These are phyloP conservation scores for Gnatocerus cornutus DNA, from an alignment of 2,888 invertebrate species.

Conservation along the genomic window DNA sequence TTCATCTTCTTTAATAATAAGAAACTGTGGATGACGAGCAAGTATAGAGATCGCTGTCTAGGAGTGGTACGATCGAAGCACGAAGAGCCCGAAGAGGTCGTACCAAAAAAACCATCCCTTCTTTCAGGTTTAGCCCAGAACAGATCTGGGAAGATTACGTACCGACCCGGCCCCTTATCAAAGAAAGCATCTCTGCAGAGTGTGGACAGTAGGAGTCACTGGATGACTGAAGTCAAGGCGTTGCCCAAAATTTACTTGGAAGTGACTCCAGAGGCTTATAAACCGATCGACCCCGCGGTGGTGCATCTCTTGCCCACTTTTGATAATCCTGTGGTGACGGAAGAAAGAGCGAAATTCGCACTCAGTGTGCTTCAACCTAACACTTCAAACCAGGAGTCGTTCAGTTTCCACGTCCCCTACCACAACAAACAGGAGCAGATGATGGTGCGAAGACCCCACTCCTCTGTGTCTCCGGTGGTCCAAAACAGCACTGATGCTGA, in stretches of 20 bases:
- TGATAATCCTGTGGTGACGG: constrained; percentile 70
- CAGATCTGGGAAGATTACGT: constrained; percentile 64
- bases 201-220: constrained; percentile 70
- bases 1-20: constrained; percentile 57
- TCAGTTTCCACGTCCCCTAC: constrained; percentile 76
- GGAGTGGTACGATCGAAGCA: constrained; percentile 44
- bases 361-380: constrained; percentile 71
- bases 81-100: neutral
- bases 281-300: constrained; percentile 70
- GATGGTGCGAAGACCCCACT: constrained; percentile 68
- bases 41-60: constrained; percentile 48
- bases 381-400: constrained; percentile 59
- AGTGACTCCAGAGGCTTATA: constrained; percentile 72
- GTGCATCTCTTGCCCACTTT: constrained; percentile 70
- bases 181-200: constrained; percentile 72
- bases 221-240: constrained; percentile 70
- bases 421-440: constrained; percentile 75
- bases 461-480: no score
- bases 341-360: constrained; percentile 75
- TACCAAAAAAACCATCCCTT: constrained; percentile 65
- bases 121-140: constrained; percentile 67
- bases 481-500: no score
- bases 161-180: constrained; percentile 75
- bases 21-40: constrained; percentile 58
- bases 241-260: constrained; percentile 74